Evolutionary conservation across 2,888 invertebrate species (phyloP), one percentile per base, ranked within the genome.

Genomic region (Caradrina kadenii): DNA sequence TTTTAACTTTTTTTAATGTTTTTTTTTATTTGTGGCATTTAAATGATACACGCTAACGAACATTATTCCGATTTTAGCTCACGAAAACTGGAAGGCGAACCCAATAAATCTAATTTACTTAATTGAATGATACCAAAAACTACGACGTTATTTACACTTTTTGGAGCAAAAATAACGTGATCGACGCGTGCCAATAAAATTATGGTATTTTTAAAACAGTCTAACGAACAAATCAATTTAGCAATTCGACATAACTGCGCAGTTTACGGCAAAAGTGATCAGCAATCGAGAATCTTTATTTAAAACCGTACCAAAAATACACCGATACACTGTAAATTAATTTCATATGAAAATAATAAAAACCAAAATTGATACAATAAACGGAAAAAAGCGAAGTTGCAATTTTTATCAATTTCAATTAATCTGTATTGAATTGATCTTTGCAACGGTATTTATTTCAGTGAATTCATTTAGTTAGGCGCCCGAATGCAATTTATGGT

Each of bases 151-250:
- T 21, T 42, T 17, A 49, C 11, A 55, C 45, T 59, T 26, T 48
- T 39, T 0, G 2, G 2, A 31, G 1, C 8, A 50, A 69, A 56
- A 45, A 45, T 21, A 63, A 31, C 0, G 59, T 1, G 17, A 0
- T 62, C 26, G 56, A 73, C 76, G 35, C 69, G 69, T 79, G 70
- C 68, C 61, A 75, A 52, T 54, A 66, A 79, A 64, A 50, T n/a
- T n/a, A 10, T 63, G 8, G 1, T 48, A 45, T 55, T 69, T 67
- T 55, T n/a, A 19, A 62, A 67, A 58, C 35, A n/a, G 48, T 8
- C 52, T 82, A 80, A 82, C 74, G 73, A 82, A 81, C 64, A 54
- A 56, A 73, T 63, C 77, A 69, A 82, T 81, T 76, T 69, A 48
- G 63, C 42, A 60, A 69, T 77, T 80, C 64, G 52, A 49, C 17